phyloP scores from a whole-genome alignment of 2,113 vertebrate genomes.

The Potamarius usumacintae region DNA sequence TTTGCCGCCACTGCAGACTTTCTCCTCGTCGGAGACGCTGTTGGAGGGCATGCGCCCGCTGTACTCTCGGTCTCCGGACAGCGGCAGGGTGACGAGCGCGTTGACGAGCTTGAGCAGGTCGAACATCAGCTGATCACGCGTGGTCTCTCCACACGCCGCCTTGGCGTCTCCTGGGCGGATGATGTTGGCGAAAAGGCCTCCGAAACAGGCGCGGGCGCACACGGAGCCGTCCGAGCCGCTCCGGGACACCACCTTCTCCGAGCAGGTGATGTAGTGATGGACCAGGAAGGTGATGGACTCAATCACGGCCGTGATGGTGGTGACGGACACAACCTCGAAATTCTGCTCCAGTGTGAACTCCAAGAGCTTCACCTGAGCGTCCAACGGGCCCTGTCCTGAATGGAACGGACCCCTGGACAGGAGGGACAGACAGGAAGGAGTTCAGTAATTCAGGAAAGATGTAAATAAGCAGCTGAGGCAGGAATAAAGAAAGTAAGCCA shows the following conservation, averaged over 20 bases:
- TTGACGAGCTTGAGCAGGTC: conserved; percentile 95
- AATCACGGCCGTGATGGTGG: conserved; percentile 92
- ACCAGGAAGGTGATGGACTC: conserved; percentile 97
- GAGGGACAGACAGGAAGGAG: neutral
- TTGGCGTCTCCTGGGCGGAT: conserved; percentile 98
- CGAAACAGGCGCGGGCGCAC: conserved; percentile 93
- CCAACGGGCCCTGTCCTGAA: conserved; percentile 92
- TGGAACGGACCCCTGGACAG: conserved; percentile 89
- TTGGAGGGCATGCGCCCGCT: conserved; percentile 88
- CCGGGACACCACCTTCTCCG: conserved; percentile 93
- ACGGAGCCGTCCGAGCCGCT: conserved; percentile 96
- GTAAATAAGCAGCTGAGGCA: neutral
- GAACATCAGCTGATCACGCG: conserved; percentile 97
- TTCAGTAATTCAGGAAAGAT: neutral
- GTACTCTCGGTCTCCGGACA: conserved; percentile 91
- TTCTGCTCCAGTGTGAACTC: conserved; percentile 97
- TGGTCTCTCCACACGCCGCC: conserved; percentile 95
- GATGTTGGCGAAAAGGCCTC: conserved; percentile 96
- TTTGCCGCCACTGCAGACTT: conserved; percentile 93
- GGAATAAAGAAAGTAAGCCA: neutral
- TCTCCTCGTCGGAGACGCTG: conserved; percentile 96
- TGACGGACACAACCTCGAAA: conserved; percentile 95
- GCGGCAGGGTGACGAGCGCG: conserved; percentile 90
- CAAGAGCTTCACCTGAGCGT: conserved; percentile 95
- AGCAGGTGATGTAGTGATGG: conserved; percentile 97